Conservation (phyloP, 2,797 vertebrate species). For the Enteromius unitaeniatus region DNA sequence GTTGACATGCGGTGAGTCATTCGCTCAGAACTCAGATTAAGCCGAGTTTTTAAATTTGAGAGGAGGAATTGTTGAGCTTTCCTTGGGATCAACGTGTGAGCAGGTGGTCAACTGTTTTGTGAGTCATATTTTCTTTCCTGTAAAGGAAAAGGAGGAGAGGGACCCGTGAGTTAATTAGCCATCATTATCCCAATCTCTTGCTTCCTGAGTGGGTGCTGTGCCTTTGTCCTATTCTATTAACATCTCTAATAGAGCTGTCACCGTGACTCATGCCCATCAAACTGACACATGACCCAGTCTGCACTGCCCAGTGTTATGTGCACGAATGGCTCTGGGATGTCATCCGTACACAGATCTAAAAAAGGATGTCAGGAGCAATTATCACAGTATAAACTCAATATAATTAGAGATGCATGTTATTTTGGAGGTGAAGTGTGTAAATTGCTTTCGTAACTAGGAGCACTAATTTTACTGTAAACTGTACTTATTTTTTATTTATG, state of each 20-base stretch:
- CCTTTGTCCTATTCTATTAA: constrained; percentile 72
- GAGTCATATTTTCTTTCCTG: constrained; percentile 24
- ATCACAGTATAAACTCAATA: constrained; percentile 12
- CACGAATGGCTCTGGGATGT: background rate
- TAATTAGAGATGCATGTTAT: constrained; percentile 14
- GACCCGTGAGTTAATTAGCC: constrained; percentile 69
- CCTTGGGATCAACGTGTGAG: background rate
- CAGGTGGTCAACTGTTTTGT: constrained; percentile 6
- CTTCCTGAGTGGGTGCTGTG: constrained; percentile 64
- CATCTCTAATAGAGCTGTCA: constrained; percentile 59
- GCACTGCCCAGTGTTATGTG: background rate
- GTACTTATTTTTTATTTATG: no score
- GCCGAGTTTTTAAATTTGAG: background rate
- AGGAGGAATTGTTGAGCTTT: background rate
- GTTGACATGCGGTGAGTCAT: background rate
- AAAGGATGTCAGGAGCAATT: background rate
- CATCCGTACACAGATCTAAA: constrained; percentile 13
- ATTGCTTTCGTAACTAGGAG: background rate
- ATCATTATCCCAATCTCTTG: constrained; percentile 77
- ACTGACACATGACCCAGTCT: constrained; percentile 19
- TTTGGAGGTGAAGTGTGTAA: background rate
- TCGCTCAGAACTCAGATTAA: background rate
- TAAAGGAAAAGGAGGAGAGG: constrained; percentile 17
- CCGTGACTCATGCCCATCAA: constrained; percentile 42
- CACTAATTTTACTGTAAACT: background rate